These are phyloP conservation scores for Coregonus sp. DNA, from an alignment of 2,797 vertebrate genomes.

Conservation along the genomic window DNA sequence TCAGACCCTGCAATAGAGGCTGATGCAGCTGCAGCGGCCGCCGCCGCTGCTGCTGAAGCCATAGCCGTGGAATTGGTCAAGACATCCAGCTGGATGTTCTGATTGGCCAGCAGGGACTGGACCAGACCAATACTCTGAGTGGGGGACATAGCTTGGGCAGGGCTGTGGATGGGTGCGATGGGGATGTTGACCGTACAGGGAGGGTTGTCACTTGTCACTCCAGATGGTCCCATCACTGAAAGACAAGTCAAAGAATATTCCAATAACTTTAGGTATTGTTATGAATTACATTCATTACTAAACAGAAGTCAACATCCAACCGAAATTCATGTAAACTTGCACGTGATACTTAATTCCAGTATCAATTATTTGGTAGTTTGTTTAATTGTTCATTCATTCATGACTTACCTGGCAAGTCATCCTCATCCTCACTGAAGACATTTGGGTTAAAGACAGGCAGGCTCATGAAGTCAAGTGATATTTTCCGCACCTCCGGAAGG, in stretches of 20 bases:
- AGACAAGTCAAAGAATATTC: not conserved
- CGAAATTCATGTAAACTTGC: not conserved
- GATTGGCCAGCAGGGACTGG: slow-evolving; percentile 95
- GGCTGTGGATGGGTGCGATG: slow-evolving; percentile 97
- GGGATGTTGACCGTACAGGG: slow-evolving; percentile 98
- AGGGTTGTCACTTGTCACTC: slow-evolving; percentile 90
- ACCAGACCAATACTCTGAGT: slow-evolving; percentile 98
- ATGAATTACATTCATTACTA: not conserved
- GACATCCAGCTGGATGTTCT: slow-evolving; percentile 96
- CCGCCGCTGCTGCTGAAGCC: slow-evolving; percentile 65
- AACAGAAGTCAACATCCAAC: not conserved
- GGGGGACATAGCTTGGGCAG: slow-evolving; percentile 97
- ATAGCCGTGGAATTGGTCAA: slow-evolving; percentile 87
- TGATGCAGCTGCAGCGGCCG: slow-evolving; percentile 65
- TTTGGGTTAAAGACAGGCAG: slow-evolving; percentile 96
- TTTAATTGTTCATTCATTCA: too few relatives aligned
- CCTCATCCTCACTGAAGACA: slow-evolving; percentile 98
- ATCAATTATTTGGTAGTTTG: too few relatives aligned
- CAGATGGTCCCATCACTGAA: slow-evolving; percentile 89
- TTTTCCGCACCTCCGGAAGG: slow-evolving; percentile 96
- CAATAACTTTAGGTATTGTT: not conserved
- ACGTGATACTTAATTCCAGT: not conserved
- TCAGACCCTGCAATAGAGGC: slow-evolving; percentile 69
- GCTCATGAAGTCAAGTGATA: slow-evolving; percentile 95
- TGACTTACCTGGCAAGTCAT: slow-evolving; percentile 83